Conservation (phyloP, 2,113 vertebrate species). For the Ictidomys tridecemlineatus region DNA sequence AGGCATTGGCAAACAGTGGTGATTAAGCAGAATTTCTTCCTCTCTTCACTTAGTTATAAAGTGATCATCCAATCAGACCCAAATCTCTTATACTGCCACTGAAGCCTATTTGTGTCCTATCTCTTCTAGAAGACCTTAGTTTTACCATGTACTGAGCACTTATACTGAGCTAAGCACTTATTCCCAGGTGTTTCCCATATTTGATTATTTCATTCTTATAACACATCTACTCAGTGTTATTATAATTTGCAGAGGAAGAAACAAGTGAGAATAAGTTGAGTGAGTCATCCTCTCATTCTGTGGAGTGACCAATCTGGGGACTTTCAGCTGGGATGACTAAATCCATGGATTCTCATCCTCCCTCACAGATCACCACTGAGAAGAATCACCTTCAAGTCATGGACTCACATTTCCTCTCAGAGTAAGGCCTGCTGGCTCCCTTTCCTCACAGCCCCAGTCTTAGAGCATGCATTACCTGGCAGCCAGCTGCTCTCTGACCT, state of each 20-base stretch:
- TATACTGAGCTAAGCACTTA: not conserved
- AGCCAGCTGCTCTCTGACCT: not conserved
- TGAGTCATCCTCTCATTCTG: not conserved
- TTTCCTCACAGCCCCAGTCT: not conserved
- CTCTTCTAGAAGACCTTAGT: conserved; percentile 12
- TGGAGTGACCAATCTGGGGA: not conserved
- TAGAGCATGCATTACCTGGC: not conserved
- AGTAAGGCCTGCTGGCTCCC: not conserved
- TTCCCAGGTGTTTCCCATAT: not conserved
- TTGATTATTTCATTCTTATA: not conserved
- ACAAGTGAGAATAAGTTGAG: not conserved
- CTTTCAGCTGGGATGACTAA: not conserved
- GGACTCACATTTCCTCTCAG: not conserved
- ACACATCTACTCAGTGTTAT: not conserved
- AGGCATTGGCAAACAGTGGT: not conserved
- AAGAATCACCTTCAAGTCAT: not conserved
- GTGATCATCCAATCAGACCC: not conserved
- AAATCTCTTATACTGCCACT: not conserved
- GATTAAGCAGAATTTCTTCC: not conserved
- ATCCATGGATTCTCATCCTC: not conserved
- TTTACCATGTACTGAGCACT: not conserved
- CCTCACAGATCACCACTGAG: not conserved
- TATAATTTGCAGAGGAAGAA: not conserved
- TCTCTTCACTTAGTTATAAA: not conserved
- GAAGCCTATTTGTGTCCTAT: not conserved